Conservation (phyloP, 2,888 invertebrate genomes). For the Drosophila formosana region DNA sequence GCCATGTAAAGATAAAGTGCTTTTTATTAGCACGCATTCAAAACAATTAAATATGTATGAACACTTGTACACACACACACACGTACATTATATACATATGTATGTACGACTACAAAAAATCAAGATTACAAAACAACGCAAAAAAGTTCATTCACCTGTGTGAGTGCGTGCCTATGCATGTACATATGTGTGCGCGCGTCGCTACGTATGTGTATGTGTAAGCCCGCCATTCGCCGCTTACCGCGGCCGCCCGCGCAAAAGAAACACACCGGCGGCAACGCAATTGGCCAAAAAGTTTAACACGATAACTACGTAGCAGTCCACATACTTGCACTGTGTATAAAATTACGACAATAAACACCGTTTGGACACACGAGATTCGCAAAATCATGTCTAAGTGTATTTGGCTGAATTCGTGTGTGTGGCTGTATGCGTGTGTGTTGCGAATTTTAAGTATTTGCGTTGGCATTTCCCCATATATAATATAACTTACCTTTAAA, state of each 20-base stretch:
- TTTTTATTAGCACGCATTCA: constrained; percentile 44
- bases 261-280: constrained; percentile 61
- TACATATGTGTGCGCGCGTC: constrained; percentile 47
- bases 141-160: constrained; percentile 80
- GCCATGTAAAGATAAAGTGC: constrained; percentile 28
- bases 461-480: not conserved
- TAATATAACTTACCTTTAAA: constrained; percentile 37
- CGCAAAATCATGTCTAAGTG: constrained; percentile 51
- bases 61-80: constrained; percentile 8
- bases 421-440: constrained; percentile 1
- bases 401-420: constrained; percentile 17
- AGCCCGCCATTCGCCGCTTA: constrained; percentile 68
- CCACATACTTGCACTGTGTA: constrained; percentile 34
- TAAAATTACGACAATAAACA: constrained; percentile 42
- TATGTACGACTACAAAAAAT: constrained; percentile 37
- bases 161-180: constrained; percentile 61
- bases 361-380: constrained; percentile 53
- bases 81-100: not conserved
- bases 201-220: constrained; percentile 27
- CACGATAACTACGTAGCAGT: constrained; percentile 35
- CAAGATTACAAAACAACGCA: constrained; percentile 79
- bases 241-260: constrained; percentile 45
- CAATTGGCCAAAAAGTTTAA: constrained; percentile 36
- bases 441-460: not conserved
- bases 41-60: constrained; percentile 55